Conservation (phyloP, 53 echinoderm and acorn worm species). For the Actinopyga echinites region DNA sequence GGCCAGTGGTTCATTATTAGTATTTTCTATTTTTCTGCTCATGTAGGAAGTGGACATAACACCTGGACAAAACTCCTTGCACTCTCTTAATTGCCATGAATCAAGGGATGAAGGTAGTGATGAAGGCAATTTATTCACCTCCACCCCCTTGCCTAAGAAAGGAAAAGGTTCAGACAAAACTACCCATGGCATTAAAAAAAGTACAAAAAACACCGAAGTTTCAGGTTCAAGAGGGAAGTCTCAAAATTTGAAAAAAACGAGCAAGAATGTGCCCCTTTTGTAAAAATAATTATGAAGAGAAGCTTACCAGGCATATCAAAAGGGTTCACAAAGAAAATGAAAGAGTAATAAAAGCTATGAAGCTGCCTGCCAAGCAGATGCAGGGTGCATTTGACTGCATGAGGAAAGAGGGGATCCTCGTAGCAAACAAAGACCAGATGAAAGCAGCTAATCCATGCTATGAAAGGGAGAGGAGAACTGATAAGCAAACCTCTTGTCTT, state of each 20-base stretch:
- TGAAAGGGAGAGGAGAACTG: conserved; percentile 44
- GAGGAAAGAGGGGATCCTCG: conserved; percentile 47
- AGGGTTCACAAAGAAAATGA: conserved; percentile 45
- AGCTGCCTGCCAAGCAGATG: conserved; percentile 63
- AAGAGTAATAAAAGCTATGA: conserved; percentile 56
- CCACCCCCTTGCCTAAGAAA: too few species aligned
- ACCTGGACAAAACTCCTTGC: too few species aligned
- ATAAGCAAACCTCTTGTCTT: conserved; percentile 36
- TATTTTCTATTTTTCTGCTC: too few species aligned
- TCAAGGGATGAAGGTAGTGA: too few species aligned
- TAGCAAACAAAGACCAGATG: conserved; percentile 47
- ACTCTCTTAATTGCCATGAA: too few species aligned
- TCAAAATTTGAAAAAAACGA: conserved; percentile 1
- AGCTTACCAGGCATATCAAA: conserved; percentile 62
- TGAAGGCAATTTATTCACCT: too few species aligned
- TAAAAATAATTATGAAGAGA: conserved; percentile 44
- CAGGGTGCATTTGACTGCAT: conserved; percentile 32
- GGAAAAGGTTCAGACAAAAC: too few species aligned
- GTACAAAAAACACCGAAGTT: not conserved
- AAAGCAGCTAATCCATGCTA: conserved; percentile 26
- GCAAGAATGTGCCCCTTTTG: conserved; percentile 55
- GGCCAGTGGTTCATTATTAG: too few species aligned
- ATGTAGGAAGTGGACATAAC: too few species aligned
- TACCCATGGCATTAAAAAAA: too few species aligned
- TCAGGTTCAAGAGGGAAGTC: not conserved